phyloP scores from a whole-genome alignment of 2,797 vertebrate genomes.

The Halcyon smyrnensis region DNA sequence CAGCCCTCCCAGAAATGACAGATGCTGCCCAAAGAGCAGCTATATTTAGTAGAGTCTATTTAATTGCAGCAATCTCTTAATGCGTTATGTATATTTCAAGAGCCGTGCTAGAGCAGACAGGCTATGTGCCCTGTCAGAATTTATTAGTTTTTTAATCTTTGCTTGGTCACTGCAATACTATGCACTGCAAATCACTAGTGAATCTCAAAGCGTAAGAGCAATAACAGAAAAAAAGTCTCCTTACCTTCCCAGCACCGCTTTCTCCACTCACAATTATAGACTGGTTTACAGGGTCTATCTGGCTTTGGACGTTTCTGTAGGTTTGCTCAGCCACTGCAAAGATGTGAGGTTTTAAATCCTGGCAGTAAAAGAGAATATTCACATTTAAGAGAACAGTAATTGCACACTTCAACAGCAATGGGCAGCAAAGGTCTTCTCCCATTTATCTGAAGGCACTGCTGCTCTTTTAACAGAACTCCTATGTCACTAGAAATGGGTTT shows the following conservation, averaged over 20 bases:
- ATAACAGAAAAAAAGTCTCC: not conserved
- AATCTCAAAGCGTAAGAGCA: not conserved
- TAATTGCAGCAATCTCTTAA: constrained; percentile 15
- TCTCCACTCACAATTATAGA: constrained; percentile 96
- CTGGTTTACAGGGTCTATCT: constrained; percentile 88
- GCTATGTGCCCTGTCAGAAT: not conserved
- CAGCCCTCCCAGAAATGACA: not conserved
- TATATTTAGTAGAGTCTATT: not conserved
- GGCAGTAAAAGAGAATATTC: constrained; percentile 13
- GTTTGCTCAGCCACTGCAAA: constrained; percentile 94
- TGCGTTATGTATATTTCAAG: not conserved
- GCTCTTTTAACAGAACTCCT: not conserved
- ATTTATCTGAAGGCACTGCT: not conserved
- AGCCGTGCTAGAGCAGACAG: not conserved
- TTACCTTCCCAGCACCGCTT: constrained; percentile 97
- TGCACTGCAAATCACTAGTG: not conserved
- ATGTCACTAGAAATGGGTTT: not conserved
- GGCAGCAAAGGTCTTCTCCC: not conserved
- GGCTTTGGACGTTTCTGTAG: constrained; percentile 91
- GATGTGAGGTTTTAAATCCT: constrained; percentile 91
- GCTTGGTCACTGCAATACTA: not conserved
- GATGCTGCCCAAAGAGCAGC: constrained; percentile 1
- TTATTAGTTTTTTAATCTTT: not conserved
- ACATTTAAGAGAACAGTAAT: not conserved
- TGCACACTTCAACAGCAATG: not conserved